These are phyloP conservation scores for Pachydiplax longipennis DNA, from an alignment of 2,888 invertebrate genomes.

Conservation along the genomic window DNA sequence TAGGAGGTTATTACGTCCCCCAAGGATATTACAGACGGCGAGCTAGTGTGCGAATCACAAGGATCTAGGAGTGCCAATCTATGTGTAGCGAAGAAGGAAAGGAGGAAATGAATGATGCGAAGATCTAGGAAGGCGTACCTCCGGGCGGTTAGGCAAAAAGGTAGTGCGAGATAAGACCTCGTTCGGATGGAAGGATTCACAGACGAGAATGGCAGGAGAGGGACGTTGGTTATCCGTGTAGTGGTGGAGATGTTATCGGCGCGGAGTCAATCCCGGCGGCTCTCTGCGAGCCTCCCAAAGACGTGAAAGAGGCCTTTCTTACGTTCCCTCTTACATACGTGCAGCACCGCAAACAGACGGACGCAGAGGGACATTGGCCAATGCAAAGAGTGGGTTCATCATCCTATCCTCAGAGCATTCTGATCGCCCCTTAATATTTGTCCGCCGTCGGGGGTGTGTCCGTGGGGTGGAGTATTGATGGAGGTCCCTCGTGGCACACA, in stretches of 20 bases:
- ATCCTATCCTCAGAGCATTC: not conserved
- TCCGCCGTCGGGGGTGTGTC: not conserved
- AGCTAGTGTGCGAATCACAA: not conserved
- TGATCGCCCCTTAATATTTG: not conserved
- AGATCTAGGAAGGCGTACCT: not conserved
- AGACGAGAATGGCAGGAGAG: not conserved
- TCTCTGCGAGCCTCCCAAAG: not conserved
- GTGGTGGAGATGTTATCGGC: slow-evolving; percentile 16
- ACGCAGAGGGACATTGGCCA: not conserved
- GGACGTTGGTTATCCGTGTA: not conserved
- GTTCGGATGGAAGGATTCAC: not conserved
- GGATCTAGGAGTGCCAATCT: not conserved
- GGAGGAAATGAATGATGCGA: not conserved
- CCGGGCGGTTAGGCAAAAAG: not conserved
- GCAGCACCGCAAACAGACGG: not conserved
- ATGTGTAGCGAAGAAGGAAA: not conserved
- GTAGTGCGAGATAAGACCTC: not conserved
- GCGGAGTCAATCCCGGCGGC: not conserved
- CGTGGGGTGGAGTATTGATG: not conserved
- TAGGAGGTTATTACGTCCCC: no score
- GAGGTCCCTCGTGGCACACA: not conserved
- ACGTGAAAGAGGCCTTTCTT: not conserved
- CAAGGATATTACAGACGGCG: no score
- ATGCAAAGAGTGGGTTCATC: not conserved
- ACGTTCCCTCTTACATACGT: no score